Conservation (phyloP, 2,888 invertebrate species). For the Agelastica alni region DNA sequence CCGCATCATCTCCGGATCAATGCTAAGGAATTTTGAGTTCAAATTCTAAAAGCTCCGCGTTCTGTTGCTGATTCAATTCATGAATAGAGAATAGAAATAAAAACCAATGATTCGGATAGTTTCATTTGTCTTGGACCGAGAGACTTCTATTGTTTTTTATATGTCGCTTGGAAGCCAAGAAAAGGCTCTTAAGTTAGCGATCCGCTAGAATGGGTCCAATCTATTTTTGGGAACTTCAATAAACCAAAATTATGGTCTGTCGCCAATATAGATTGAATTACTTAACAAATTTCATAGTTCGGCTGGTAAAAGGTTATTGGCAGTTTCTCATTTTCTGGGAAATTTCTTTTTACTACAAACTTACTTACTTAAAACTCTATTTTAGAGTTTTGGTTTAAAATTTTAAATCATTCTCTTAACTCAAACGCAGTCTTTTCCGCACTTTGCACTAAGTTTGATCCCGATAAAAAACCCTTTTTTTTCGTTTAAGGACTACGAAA, state of each 20-base stretch:
- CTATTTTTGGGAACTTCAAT: conserved; percentile 49
- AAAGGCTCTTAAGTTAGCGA: conserved; percentile 50
- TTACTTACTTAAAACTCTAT: too few species aligned
- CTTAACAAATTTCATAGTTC: conserved; percentile 47
- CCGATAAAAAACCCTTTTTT: too few species aligned
- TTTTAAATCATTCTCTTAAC: too few species aligned
- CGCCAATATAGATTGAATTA: conserved; percentile 52
- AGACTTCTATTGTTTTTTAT: conserved; percentile 48
- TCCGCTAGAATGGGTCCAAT: conserved; percentile 54
- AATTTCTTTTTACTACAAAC: neutral
- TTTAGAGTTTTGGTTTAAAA: too few species aligned
- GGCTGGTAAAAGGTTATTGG: conserved; percentile 24
- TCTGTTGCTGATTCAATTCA: conserved; percentile 49
- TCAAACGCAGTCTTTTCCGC: too few species aligned
- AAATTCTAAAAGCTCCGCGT: conserved; percentile 40
- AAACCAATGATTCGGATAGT: conserved; percentile 55
- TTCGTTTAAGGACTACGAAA: too few species aligned
- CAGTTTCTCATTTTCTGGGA: conserved; percentile 18
- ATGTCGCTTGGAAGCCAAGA: conserved; percentile 41
- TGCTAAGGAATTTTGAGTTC: conserved; percentile 26
- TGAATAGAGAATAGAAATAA: conserved; percentile 54
- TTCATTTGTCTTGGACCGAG: conserved; percentile 45
- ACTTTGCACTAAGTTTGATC: too few species aligned
- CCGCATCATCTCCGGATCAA: conserved; percentile 14
- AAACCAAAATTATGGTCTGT: conserved; percentile 53